phyloP scores from a whole-genome alignment of 1,140 invertebrate genomes.

The Diploscapter pachys region DNA sequence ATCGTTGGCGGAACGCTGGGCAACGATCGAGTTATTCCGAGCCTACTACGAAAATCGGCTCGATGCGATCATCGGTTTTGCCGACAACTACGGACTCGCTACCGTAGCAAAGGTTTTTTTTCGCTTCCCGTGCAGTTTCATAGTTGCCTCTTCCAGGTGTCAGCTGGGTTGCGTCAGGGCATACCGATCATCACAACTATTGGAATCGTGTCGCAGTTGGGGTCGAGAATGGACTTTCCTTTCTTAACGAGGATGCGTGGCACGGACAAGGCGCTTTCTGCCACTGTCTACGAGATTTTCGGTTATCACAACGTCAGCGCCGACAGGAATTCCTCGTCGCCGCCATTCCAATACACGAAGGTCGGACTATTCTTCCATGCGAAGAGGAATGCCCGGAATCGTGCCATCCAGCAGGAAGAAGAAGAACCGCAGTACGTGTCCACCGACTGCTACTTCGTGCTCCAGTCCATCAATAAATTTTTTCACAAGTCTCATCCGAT shows the following conservation, averaged over 20 bases:
- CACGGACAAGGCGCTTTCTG: constrained; percentile 72
- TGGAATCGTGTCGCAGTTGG: constrained; percentile 76
- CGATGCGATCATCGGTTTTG: constrained; percentile 71
- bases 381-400: constrained; percentile 53
- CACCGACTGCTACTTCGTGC: constrained; percentile 53
- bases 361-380: constrained; percentile 58
- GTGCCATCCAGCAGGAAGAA: constrained; percentile 20
- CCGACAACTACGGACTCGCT: constrained; percentile 84
- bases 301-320: constrained; percentile 39
- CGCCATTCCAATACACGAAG: constrained; percentile 47
- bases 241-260: constrained; percentile 82
- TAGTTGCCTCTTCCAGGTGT: constrained; percentile 63
- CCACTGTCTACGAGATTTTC: constrained; percentile 51
- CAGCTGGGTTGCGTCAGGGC: constrained; percentile 71
- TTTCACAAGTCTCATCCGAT: constrained; percentile 53
- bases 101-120: constrained; percentile 71
- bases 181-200: constrained; percentile 81
- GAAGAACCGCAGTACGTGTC: constrained; percentile 37
- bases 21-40: constrained; percentile 38
- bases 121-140: too few species aligned
- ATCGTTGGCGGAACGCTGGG: constrained; percentile 44
- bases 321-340: constrained; percentile 13
- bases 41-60: constrained; percentile 51
- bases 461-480: constrained; percentile 57
- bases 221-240: constrained; percentile 69